These are phyloP conservation scores for Marcusenius ussheri DNA, from an alignment of 2,113 vertebrate genomes.

Conservation along the genomic window DNA sequence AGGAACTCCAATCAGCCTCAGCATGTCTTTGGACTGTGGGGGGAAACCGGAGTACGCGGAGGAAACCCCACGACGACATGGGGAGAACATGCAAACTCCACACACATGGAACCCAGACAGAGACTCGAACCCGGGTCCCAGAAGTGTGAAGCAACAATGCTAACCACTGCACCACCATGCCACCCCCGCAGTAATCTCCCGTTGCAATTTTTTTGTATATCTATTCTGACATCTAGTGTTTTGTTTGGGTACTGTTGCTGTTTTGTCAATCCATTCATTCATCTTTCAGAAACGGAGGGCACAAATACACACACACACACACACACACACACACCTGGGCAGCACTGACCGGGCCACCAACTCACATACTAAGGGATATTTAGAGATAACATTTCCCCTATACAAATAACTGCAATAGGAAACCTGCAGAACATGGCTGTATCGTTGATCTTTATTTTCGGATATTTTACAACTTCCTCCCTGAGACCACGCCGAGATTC, in stretches of 20 bases:
- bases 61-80: too few species aligned
- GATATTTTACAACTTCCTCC: neutral
- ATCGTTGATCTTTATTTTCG: neutral
- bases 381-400: neutral
- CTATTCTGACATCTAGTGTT: conserved; percentile 34
- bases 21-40: too few species aligned
- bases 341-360: neutral
- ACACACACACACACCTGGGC: neutral
- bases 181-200: neutral
- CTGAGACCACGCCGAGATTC: neutral
- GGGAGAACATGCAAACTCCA: too few species aligned
- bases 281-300: neutral
- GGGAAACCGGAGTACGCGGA: too few species aligned
- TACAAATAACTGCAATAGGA: neutral
- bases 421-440: neutral
- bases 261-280: neutral
- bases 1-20: too few species aligned
- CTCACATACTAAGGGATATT: neutral
- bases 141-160: too few species aligned
- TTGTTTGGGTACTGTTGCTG: neutral
- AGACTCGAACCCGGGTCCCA: too few species aligned
- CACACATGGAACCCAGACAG: too few species aligned
- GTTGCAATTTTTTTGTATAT: neutral
- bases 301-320: neutral
- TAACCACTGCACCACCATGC: too few species aligned